phyloP scores from a whole-genome alignment of 2,113 vertebrate genomes.

The Isurus oxyrinchus region DNA sequence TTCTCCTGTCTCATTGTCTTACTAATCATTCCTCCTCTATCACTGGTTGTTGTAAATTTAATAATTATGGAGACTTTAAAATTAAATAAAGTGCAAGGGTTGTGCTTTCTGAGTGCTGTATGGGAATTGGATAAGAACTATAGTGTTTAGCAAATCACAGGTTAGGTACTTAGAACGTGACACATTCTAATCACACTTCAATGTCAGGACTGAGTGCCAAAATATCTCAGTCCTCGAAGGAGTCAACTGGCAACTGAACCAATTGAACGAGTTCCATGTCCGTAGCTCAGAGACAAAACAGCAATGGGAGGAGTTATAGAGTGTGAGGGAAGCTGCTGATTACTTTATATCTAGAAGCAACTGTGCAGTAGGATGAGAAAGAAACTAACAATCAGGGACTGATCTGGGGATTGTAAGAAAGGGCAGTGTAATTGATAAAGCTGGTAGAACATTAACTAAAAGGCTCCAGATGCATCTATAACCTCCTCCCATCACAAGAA shows the following conservation, averaged over 20 bases:
- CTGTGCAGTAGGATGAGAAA: background rate
- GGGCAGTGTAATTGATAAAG: background rate
- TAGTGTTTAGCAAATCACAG: background rate
- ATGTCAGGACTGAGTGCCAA: background rate
- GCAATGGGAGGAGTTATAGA: background rate
- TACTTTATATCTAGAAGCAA: background rate
- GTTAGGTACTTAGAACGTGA: background rate
- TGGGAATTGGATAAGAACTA: background rate
- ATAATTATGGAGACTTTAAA: background rate
- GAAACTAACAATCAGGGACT: background rate
- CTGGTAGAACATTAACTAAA: background rate
- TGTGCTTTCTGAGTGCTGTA: background rate
- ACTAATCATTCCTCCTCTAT: background rate
- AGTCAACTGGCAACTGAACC: background rate
- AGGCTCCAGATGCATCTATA: background rate
- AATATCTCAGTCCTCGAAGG: background rate
- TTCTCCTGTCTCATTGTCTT: background rate
- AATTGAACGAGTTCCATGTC: background rate
- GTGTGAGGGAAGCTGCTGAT: background rate
- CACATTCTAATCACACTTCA: background rate
- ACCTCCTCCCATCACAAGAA: background rate
- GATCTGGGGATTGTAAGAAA: background rate
- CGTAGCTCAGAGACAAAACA: background rate
- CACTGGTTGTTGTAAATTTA: background rate
- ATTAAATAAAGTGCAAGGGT: background rate